Evolutionary conservation across 1,140 invertebrate species (phyloP).

Genomic region (Zaprionus camerounensis): DNA sequence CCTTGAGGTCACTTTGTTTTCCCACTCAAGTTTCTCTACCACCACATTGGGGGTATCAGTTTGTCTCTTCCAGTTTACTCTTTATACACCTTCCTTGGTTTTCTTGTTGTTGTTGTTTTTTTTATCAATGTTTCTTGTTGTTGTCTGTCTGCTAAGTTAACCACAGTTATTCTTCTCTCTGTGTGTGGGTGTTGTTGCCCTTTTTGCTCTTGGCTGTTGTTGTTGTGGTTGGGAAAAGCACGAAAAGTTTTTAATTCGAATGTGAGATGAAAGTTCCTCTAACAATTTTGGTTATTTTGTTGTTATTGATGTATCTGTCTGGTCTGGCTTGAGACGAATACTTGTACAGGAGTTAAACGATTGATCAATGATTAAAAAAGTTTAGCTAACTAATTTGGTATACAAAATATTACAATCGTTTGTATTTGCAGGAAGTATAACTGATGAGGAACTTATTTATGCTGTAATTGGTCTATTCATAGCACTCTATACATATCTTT

Average conservation of each 20-base stretch:
- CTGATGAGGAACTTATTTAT: not conserved
- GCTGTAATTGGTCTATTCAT: not conserved
- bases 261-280: constrained; percentile 30
- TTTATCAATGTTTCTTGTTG: constrained; percentile 21
- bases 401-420: not conserved
- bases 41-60: constrained; percentile 17
- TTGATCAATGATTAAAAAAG: constrained; percentile 13
- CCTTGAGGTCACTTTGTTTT: constrained; percentile 60
- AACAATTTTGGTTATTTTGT: constrained; percentile 25
- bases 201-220: constrained; percentile 13
- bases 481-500: not conserved
- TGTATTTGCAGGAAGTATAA: not conserved
- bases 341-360: constrained; percentile 11
- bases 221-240: constrained; percentile 5
- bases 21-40: constrained; percentile 28
- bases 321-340: constrained; percentile 14
- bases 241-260: constrained; percentile 44
- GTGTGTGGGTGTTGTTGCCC: constrained; percentile 38
- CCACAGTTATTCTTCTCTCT: constrained; percentile 47
- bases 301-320: constrained; percentile 51
- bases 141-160: constrained; percentile 49
- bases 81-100: not conserved
- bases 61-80: constrained; percentile 5
- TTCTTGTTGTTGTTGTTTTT: not conserved
- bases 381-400: not conserved